Percentiles rank a stretch among this genome's conserved stretches.
phyloP scores from a whole-genome alignment of 2,113 vertebrate species.

The Trogon melanurus region DNA sequence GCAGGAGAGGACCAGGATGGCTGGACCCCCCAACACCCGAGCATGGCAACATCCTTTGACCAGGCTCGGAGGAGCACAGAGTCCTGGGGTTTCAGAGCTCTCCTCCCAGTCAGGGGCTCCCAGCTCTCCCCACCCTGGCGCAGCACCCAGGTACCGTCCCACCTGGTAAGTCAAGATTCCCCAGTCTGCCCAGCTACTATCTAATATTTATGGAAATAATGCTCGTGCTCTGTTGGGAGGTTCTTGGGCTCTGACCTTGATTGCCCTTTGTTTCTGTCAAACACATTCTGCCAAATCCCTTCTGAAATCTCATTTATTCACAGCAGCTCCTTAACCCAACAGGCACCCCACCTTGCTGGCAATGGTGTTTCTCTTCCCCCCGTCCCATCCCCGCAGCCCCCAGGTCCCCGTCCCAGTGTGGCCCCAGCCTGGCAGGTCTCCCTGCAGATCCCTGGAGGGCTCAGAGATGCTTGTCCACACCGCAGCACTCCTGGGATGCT shows the following conservation, averaged over 20 bases:
- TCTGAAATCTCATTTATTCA: slow-evolving; percentile 45
- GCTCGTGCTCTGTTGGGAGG: background rate
- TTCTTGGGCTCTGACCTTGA: slow-evolving; percentile 26
- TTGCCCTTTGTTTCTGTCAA: slow-evolving; percentile 15
- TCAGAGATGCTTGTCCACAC: background rate
- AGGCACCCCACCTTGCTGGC: background rate
- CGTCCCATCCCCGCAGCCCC: accelerated
- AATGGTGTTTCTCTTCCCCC: background rate
- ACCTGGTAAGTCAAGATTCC: background rate
- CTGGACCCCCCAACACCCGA: background rate
- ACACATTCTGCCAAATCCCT: slow-evolving; percentile 37
- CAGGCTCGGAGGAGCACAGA: background rate
- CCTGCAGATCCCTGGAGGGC: background rate
- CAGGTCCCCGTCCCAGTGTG: background rate
- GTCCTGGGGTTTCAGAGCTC: background rate
- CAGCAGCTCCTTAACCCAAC: background rate
- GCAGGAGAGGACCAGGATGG: background rate
- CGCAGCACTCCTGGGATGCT: background rate
- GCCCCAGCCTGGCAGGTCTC: background rate
- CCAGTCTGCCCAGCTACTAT: background rate
- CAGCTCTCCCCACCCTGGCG: accelerated
- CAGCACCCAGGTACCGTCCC: background rate
- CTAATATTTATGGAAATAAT: background rate
- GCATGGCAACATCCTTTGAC: accelerated
- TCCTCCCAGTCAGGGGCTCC: background rate